These are phyloP conservation scores for Characodon lateralis DNA, from an alignment of 2,797 vertebrate species.

Conservation along the genomic window DNA sequence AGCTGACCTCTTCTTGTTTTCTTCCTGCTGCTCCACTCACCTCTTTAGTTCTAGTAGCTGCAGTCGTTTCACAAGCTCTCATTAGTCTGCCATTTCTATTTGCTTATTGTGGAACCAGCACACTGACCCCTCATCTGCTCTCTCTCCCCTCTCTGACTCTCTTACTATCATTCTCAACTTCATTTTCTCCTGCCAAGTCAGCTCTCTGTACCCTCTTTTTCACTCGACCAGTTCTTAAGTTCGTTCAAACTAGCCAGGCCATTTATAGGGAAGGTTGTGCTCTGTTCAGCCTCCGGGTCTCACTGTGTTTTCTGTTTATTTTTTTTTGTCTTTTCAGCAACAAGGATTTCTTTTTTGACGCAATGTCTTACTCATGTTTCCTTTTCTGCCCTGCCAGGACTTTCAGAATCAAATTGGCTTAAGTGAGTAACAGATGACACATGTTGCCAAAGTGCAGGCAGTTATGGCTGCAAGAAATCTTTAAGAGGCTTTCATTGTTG, in stretches of 20 bases:
- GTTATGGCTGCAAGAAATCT: conserved; percentile 1
- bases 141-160: conserved; percentile 28
- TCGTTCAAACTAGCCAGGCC: conserved; percentile 33
- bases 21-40: conserved; percentile 20
- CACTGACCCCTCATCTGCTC: conserved; percentile 43
- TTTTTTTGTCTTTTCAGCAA: conserved; percentile 11
- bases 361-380: conserved; percentile 8
- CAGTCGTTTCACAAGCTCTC: conserved; percentile 56
- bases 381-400: conserved; percentile 9
- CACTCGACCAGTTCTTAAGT: conserved; percentile 19
- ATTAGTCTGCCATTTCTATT: conserved; percentile 51
- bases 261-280: conserved; percentile 51
- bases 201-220: conserved; percentile 25
- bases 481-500: neutral
- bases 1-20: conserved; percentile 30
- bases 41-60: conserved; percentile 54
- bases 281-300: conserved; percentile 43
- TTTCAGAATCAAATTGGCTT: conserved; percentile 24
- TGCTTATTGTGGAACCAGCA: conserved; percentile 50
- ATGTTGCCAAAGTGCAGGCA: conserved; percentile 8
- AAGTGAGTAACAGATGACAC: conserved; percentile 19
- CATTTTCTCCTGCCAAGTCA: conserved; percentile 66
- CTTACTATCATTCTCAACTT: conserved; percentile 53
- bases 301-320: conserved; percentile 29
- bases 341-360: conserved; percentile 15